Percentiles rank a stretch among this genome's conserved stretches.
Conservation (phyloP, 1,140 invertebrate species). For the Drosophila miranda region DNA sequence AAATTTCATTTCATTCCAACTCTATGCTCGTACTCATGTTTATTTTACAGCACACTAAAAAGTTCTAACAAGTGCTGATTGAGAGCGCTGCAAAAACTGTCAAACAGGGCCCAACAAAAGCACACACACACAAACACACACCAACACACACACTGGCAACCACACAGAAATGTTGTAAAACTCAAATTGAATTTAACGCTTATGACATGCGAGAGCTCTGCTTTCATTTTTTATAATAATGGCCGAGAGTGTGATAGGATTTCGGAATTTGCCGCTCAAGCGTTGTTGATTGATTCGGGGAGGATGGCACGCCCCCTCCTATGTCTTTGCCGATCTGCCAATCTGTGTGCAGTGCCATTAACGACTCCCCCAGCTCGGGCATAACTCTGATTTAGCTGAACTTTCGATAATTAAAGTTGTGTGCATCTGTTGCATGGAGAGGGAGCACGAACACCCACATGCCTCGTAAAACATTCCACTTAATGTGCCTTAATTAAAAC, state of each 20-base stretch:
- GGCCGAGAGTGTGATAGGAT: constrained; percentile 40
- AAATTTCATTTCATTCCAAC: constrained; percentile 76
- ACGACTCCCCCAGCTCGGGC: background rate
- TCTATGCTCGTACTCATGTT: constrained; percentile 71
- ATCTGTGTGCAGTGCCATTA: background rate
- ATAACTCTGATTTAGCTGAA: constrained; percentile 10
- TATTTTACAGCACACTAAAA: constrained; percentile 75
- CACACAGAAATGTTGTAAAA: constrained; percentile 48
- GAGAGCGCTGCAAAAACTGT: constrained; percentile 71
- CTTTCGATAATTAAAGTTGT: constrained; percentile 2
- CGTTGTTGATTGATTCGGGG: constrained; percentile 9
- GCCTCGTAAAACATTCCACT: constrained; percentile 51
- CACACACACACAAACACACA: constrained; percentile 3
- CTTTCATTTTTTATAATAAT: constrained; percentile 51
- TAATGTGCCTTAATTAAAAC: constrained; percentile 73
- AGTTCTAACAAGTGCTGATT: constrained; percentile 77
- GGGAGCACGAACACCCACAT: constrained; percentile 10
- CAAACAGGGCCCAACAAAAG: constrained; percentile 50
- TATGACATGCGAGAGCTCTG: constrained; percentile 56
- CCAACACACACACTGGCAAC: background rate
- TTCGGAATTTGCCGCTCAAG: constrained; percentile 7
- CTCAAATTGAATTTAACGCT: constrained; percentile 68
- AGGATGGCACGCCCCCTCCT: too few species aligned
- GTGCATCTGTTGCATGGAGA: background rate
- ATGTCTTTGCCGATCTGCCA: background rate